Percentiles rank a stretch among this genome's conserved stretches.
These are phyloP conservation scores for Asteroscopus sphinx DNA, from an alignment of 2,888 invertebrate species.

Conservation along the genomic window DNA sequence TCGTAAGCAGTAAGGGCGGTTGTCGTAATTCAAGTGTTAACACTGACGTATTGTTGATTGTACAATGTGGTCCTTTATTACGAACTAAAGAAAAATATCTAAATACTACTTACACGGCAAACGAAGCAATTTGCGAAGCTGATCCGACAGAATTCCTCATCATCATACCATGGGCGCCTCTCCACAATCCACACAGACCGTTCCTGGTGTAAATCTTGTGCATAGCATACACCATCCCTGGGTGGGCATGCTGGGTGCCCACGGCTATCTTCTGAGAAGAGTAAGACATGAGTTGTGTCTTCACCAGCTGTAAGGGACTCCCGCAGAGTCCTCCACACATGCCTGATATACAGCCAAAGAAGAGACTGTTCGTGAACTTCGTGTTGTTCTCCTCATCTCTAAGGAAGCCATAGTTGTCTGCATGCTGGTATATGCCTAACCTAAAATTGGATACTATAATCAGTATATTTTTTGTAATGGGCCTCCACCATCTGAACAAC, in stretches of 20 bases:
- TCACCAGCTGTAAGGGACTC: slow-evolving; percentile 97
- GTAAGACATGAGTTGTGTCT: slow-evolving; percentile 96
- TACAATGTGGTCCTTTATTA: too few relatives aligned
- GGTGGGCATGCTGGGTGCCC: slow-evolving; percentile 95
- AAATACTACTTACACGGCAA: slow-evolving; percentile 87
- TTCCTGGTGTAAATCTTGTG: slow-evolving; percentile 88
- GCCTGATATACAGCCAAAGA: slow-evolving; percentile 94
- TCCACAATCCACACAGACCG: slow-evolving; percentile 91
- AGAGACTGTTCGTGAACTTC: slow-evolving; percentile 91
- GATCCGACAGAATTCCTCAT: slow-evolving; percentile 95
- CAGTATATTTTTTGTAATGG: background rate
- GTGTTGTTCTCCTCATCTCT: slow-evolving; percentile 91
- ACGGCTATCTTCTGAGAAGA: slow-evolving; percentile 95
- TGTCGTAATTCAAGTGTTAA: too few relatives aligned
- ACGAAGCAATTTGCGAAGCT: slow-evolving; percentile 95
- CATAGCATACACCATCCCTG: slow-evolving; percentile 92
- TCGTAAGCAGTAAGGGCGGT: too few relatives aligned
- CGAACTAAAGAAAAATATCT: background rate
- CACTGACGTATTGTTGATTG: too few relatives aligned
- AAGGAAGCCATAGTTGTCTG: slow-evolving; percentile 91
- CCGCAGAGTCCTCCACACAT: slow-evolving; percentile 94
- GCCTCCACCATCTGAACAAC: too few relatives aligned
- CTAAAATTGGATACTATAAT: slow-evolving; percentile 75
- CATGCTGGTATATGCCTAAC: slow-evolving; percentile 93
- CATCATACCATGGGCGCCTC: slow-evolving; percentile 94